Evolutionary conservation across 2,888 invertebrate species (phyloP).

Genomic region (Zaprionus obscuricornis): DNA sequence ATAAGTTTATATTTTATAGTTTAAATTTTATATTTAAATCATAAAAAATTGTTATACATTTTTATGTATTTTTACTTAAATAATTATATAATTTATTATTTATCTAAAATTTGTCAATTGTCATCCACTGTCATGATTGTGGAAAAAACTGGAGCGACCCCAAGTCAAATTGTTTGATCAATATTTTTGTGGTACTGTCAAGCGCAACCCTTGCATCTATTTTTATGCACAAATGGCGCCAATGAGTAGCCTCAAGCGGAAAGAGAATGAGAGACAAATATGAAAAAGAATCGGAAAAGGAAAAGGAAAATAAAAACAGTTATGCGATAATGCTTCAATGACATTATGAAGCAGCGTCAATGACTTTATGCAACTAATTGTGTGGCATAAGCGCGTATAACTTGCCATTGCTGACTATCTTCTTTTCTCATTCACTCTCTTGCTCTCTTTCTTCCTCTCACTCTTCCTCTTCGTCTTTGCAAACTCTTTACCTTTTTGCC

Average conservation of each 20-base stretch:
- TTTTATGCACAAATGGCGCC: constrained; percentile 56
- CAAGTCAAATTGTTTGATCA: constrained; percentile 76
- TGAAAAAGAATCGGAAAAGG: background rate
- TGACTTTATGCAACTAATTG: constrained; percentile 72
- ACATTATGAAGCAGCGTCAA: constrained; percentile 36
- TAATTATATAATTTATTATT: no score
- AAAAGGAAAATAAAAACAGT: no score
- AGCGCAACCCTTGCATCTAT: constrained; percentile 49
- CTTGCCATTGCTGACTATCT: background rate
- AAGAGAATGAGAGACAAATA: constrained; percentile 9
- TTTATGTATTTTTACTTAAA: no score
- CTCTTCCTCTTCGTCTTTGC: no score
- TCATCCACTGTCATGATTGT: no score
- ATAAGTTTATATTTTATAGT: no score
- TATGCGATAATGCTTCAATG: constrained; percentile 51
- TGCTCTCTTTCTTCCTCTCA: no score
- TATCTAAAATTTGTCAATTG: no score
- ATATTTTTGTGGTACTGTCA: constrained; percentile 49
- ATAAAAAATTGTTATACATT: no score
- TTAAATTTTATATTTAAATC: no score
- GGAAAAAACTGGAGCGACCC: constrained; percentile 35
- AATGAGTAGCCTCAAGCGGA: constrained; percentile 17
- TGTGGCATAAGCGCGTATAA: constrained; percentile 69
- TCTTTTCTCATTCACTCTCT: no score
- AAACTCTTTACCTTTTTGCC: no score